Conservation (phyloP, 2,113 vertebrate genomes). For the Menura novaehollandiae region DNA sequence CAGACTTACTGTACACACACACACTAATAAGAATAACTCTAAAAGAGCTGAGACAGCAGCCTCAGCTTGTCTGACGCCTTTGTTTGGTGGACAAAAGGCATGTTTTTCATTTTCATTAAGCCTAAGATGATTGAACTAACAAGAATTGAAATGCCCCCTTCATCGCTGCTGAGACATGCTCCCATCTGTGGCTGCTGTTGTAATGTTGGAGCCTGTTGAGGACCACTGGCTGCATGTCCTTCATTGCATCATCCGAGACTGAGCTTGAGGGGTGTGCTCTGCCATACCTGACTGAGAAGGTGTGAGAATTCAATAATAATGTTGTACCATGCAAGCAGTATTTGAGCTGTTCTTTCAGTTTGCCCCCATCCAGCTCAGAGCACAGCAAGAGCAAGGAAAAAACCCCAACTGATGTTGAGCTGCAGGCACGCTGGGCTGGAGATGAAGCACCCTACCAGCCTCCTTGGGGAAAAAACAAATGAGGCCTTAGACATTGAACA, state of each 20-base stretch:
- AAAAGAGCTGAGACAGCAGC: not conserved
- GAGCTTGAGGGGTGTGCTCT: not conserved
- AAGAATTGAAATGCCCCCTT: not conserved
- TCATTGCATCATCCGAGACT: accelerated
- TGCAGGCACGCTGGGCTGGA: not conserved
- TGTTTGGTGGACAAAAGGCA: not conserved
- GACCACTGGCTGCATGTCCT: not conserved
- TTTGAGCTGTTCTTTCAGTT: not conserved
- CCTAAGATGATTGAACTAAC: not conserved
- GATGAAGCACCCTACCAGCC: not conserved
- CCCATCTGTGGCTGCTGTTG: not conserved
- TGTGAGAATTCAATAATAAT: not conserved
- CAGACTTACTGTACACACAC: not conserved
- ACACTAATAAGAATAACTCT: not conserved
- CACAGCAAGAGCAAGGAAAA: not conserved
- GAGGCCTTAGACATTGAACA: not conserved
- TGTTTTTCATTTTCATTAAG: not conserved
- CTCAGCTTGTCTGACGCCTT: not conserved
- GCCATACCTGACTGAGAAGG: not conserved
- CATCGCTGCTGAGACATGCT: accelerated
- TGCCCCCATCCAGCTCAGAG: not conserved
- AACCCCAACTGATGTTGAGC: not conserved
- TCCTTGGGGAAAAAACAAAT: not conserved
- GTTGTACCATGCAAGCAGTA: not conserved
- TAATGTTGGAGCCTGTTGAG: not conserved